phyloP scores from a whole-genome alignment of 2,113 vertebrate species.

The Chelonoidis abingdonii region DNA sequence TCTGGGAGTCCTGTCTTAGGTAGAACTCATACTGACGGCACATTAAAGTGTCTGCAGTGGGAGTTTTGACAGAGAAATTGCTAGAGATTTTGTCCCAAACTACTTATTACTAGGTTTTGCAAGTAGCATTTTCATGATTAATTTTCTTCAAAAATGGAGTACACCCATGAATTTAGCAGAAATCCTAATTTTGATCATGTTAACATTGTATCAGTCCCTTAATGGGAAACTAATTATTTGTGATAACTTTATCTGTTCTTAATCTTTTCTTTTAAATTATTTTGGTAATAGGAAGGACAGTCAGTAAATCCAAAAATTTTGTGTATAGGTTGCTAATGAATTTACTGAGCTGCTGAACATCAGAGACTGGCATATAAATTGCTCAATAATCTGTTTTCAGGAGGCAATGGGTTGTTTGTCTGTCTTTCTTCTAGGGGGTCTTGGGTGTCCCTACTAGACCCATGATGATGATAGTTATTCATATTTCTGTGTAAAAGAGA shows the following conservation, averaged over 20 bases:
- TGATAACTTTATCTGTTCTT: neutral
- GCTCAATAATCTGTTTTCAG: neutral
- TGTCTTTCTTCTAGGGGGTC: neutral
- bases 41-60: constrained; percentile 59
- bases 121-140: constrained; percentile 59
- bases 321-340: neutral
- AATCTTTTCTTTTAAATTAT: neutral
- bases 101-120: constrained; percentile 60
- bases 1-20: constrained; percentile 18
- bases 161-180: constrained; percentile 27
- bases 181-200: constrained; percentile 8
- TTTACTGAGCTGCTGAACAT: neutral
- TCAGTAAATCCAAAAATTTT: neutral
- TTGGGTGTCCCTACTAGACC: neutral
- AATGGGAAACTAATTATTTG: neutral
- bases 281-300: neutral
- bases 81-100: constrained; percentile 43
- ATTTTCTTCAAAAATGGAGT: constrained; percentile 58
- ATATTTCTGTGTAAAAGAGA: no score
- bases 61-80: constrained; percentile 55
- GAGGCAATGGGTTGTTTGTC: neutral
- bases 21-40: constrained; percentile 52
- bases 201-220: neutral
- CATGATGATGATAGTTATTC: neutral
- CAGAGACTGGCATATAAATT: neutral